Conservation (phyloP, 2,113 vertebrate genomes). For the Phalacrocorax aristotelis region DNA sequence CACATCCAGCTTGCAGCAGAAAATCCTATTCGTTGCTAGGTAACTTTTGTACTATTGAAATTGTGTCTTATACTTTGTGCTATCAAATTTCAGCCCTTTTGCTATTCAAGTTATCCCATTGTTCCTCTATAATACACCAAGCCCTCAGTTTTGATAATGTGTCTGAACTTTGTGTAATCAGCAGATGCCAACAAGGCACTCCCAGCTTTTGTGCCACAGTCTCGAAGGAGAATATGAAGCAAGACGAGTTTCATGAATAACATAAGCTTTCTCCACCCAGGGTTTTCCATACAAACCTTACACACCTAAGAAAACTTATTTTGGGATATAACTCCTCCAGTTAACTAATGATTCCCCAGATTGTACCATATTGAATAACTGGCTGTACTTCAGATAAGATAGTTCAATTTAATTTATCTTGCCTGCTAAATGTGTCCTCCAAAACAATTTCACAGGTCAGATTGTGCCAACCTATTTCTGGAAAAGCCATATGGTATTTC, state of each 20-base stretch:
- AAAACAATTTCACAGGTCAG: not conserved
- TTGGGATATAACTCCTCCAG: not conserved
- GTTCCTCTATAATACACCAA: not conserved
- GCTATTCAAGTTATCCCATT: not conserved
- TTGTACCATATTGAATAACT: not conserved
- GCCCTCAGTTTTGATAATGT: not conserved
- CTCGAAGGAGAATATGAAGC: not conserved
- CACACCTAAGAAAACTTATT: not conserved
- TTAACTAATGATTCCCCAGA: not conserved
- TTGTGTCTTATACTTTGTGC: not conserved
- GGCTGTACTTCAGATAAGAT: not conserved
- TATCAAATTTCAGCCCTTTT: not conserved
- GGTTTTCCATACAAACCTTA: not conserved
- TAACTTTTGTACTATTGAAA: constrained; percentile 43
- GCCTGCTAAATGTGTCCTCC: not conserved
- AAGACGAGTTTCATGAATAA: not conserved
- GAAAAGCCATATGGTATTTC: not conserved
- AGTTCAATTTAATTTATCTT: not conserved
- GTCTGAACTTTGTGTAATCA: not conserved
- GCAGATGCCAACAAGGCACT: not conserved
- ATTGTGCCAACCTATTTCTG: not conserved
- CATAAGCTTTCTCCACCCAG: not conserved
- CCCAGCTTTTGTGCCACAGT: not conserved
- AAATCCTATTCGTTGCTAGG: constrained; percentile 50
- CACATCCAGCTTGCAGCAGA: not conserved